A percentile compares a stretch with the other conserved stretches of the same genome.
These are phyloP conservation scores for Capitella teleta DNA, from an alignment of 1,140 invertebrate genomes.

Conservation along the genomic window DNA sequence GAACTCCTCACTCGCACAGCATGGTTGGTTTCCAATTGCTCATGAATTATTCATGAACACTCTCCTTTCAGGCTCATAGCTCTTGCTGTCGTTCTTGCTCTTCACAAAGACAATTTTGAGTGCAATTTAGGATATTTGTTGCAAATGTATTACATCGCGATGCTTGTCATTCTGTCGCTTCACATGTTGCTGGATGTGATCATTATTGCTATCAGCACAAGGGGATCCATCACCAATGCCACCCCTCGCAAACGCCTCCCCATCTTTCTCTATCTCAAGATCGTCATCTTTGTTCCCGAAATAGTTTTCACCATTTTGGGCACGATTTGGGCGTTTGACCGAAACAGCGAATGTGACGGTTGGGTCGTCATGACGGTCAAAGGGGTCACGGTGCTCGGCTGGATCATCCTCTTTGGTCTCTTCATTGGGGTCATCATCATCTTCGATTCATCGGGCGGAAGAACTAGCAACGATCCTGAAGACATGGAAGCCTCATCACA, in stretches of 20 bases:
- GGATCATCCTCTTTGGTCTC: slow-evolving; percentile 62
- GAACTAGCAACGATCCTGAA: background rate
- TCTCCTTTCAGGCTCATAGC: background rate
- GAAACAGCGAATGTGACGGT: slow-evolving; percentile 20
- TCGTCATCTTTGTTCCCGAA: slow-evolving; percentile 59
- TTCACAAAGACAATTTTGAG: slow-evolving; percentile 17
- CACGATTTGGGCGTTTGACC: slow-evolving; percentile 63
- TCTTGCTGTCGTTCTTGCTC: slow-evolving; percentile 19
- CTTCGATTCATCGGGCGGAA: slow-evolving; percentile 61
- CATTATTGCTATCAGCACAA: slow-evolving; percentile 34
- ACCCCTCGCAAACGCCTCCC: slow-evolving; percentile 34
- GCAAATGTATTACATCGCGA: slow-evolving; percentile 24
- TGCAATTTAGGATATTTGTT: slow-evolving; percentile 20
- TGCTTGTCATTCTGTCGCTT: slow-evolving; percentile 24
- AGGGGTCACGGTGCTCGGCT: slow-evolving; percentile 65
- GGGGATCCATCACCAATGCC: slow-evolving; percentile 37
- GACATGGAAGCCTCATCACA: slow-evolving; percentile 47
- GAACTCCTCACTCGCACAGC: slow-evolving; percentile 21
- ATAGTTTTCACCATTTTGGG: slow-evolving; percentile 64
- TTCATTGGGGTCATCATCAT: slow-evolving; percentile 63
- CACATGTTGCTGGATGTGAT: slow-evolving; percentile 26
- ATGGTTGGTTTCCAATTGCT: slow-evolving; percentile 19
- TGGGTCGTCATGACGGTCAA: slow-evolving; percentile 22
- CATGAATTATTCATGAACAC: background rate
- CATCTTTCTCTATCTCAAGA: slow-evolving; percentile 37